Evolutionary conservation across 2,888 invertebrate species (phyloP), one percentile per base, ranked within the genome.

Genomic region (Drosophila dives): DNA sequence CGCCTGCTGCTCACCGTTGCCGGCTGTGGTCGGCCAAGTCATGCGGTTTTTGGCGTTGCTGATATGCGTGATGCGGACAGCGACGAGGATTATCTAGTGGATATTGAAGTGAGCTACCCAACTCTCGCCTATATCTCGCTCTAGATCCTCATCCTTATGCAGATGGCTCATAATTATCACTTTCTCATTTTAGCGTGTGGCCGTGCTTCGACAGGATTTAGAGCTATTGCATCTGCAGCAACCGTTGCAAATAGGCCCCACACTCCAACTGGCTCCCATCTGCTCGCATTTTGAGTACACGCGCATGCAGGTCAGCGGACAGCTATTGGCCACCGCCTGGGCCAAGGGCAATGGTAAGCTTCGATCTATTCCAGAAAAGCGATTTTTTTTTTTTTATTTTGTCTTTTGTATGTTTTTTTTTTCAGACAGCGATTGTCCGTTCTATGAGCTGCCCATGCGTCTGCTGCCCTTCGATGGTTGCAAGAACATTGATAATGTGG

Each of bases 361-460:
- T 53, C 20, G 8, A 45, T 23, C 15, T 15, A 23, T 53, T 36
- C n/a, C 32, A 38, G 33, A 12, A 45, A 45, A n/a, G 12, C 33
- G 5, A 58, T 45, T 45, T 15, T 15, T 10, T 5, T 5, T 12
- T 38, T 10, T 20, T 34, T 12, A 34, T 15, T 11, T 34, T 15
- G 34, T 5, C 8, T 17, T n/a, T 36, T 7, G 26, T 29, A n/a
- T n/a, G n/a, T 36, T 12, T 7, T 33, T 1, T 48, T 2, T 26
- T 36, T 6, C 60, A 85, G 85, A 7, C 29, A 67, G 77, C 49
- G 85, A 89, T n/a, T 85, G 85, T 34, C 73, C 77, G 0, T 17
- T 85, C 20, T 85, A 84, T 45, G 85, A 85, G 60, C 65, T 89
- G 60, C 75, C 80, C 20, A 85, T 85, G 85, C 89, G 77, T 0